Percentiles rank a stretch among this genome's conserved stretches.
These are phyloP conservation scores for Hetaerina titia DNA, from an alignment of 2,888 invertebrate genomes.

Conservation along the genomic window DNA sequence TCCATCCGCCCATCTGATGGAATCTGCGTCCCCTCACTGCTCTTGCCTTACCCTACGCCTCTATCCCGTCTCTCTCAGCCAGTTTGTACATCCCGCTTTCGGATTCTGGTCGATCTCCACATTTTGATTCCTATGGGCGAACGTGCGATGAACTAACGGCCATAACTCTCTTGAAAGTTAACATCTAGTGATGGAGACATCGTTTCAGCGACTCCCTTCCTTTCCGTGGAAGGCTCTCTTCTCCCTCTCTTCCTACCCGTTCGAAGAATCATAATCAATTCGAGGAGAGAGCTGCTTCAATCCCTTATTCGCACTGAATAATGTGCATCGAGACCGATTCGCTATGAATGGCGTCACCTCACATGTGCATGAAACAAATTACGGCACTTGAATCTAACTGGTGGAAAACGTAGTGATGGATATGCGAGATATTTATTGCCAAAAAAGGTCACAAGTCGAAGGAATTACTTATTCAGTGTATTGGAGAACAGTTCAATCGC, in stretches of 20 bases:
- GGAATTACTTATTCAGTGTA: not conserved
- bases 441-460: not conserved
- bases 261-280: not conserved
- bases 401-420: not conserved
- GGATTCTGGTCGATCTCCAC: slow-evolving; percentile 50
- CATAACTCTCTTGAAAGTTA: slow-evolving; percentile 39
- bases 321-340: not conserved
- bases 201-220: not conserved
- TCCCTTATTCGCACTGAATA: not conserved
- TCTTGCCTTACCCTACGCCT: not conserved
- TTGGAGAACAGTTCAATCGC: too few relatives aligned
- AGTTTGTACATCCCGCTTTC: slow-evolving; percentile 40
- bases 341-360: not conserved
- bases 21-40: not conserved
- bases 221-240: not conserved
- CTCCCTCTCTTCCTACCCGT: not conserved
- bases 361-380: slow-evolving; percentile 1
- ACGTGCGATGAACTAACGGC: slow-evolving; percentile 23
- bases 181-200: slow-evolving; percentile 36
- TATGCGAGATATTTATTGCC: not conserved
- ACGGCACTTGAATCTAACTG: not conserved
- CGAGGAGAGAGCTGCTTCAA: not conserved
- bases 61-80: not conserved
- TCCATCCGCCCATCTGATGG: not conserved
- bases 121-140: slow-evolving; percentile 38